phyloP scores from a whole-genome alignment of 2,113 vertebrate species.

The Thryonomys swinderianus region DNA sequence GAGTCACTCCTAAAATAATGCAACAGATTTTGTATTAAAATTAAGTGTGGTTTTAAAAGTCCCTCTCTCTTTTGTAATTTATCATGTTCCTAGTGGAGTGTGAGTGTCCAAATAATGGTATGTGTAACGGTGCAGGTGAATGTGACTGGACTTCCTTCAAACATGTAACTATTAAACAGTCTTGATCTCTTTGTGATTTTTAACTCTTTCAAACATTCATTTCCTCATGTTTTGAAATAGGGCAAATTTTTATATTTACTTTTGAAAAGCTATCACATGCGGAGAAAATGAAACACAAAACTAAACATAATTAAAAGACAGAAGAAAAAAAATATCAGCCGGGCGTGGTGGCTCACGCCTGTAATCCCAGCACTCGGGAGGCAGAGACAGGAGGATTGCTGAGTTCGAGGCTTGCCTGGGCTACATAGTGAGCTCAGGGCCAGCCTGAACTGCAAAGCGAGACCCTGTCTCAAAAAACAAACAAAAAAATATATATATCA shows the following conservation, averaged over 20 bases:
- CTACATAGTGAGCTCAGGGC: too few species aligned
- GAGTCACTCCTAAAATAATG: conserved; percentile 90
- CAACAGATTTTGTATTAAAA: conserved; percentile 94
- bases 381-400: too few species aligned
- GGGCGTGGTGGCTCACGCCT: too few species aligned
- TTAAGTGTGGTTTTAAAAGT: conserved; percentile 96
- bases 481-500: too few species aligned
- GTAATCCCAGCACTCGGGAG: too few species aligned
- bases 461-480: too few species aligned
- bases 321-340: not conserved
- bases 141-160: conserved; percentile 3
- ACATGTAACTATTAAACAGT: conserved; percentile 46
- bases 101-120: not conserved
- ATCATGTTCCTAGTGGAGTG: conserved; percentile 49
- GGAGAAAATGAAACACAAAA: conserved; percentile 18
- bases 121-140: not conserved
- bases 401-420: too few species aligned
- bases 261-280: not conserved
- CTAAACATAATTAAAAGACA: not conserved
- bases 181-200: conserved; percentile 39
- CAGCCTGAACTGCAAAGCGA: too few species aligned
- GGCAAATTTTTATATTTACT: not conserved
- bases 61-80: conserved; percentile 78
- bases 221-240: conserved; percentile 32
- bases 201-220: conserved; percentile 26